phyloP scores from a whole-genome alignment of 2,113 vertebrate genomes.

The Menura novaehollandiae region DNA sequence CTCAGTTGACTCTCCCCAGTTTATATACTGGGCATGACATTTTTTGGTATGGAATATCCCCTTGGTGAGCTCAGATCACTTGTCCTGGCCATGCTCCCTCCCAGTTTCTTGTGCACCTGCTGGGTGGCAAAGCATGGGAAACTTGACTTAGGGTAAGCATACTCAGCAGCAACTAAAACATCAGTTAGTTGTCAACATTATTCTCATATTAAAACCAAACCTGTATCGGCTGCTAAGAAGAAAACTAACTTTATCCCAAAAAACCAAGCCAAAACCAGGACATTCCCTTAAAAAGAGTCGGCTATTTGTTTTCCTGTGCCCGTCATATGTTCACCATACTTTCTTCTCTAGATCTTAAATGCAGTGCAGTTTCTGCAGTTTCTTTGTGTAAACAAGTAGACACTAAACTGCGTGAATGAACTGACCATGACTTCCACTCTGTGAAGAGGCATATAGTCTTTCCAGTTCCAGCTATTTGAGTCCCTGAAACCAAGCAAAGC shows the following conservation, averaged over 20 bases:
- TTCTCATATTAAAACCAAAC: not conserved
- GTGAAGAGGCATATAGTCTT: rapidly evolving
- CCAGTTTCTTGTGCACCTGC: not conserved
- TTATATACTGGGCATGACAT: not conserved
- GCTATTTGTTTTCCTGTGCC: not conserved
- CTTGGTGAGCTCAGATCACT: not conserved
- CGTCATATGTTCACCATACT: rapidly evolving
- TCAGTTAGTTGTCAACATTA: not conserved
- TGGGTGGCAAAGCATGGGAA: not conserved
- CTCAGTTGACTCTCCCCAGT: not conserved
- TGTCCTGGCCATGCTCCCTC: not conserved
- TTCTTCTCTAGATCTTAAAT: not conserved
- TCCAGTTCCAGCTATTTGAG: not conserved
- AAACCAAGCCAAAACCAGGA: not conserved
- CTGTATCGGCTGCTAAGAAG: not conserved
- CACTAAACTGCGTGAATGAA: not conserved
- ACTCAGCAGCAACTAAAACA: not conserved
- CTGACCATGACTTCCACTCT: not conserved
- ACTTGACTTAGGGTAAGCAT: not conserved
- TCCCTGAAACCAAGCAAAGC: not conserved
- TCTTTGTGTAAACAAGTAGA: not conserved
- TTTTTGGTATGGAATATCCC: not conserved
- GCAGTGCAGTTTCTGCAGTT: not conserved
- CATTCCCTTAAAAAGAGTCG: not conserved
- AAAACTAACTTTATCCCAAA: not conserved